Evolutionary conservation across 2,888 invertebrate genomes (phyloP), one percentile per base, ranked within the genome.

Genomic region (Lottia scabra): DNA sequence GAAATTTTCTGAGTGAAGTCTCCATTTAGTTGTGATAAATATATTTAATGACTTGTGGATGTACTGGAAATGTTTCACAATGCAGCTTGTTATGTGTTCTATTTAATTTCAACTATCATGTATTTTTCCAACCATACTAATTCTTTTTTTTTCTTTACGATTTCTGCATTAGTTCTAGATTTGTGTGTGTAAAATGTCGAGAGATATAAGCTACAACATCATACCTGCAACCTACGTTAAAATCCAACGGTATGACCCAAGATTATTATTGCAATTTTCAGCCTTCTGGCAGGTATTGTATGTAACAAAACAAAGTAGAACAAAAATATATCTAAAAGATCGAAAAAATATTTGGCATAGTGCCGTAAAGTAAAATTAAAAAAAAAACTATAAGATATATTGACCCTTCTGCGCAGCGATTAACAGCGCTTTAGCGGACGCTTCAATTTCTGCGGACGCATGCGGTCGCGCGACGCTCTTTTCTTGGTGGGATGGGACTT

Each of bases 271-370:
- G 66, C 45, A 13, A 56, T 56, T 23, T 56, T 56, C 19, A 38
- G 38, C 38, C 56, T 4, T 19, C 63, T 63, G 68, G 68, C 68
- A 69, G 68, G 68, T 69, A 69, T 69, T 69, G 68, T 69, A 69
- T 69, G 56, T 56, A 56, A 56, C 38, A 38, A 38, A 38, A 38
- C 38, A 38, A 38, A 8, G 38, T 38, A 38, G 38, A 38, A 38
- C 30, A 30, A 38, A 38, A 38, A 38, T 8, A 38, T 4, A 38
- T 38, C 38, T 38, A 38, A 38, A 38, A 38, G 38, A 38, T 38
- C n/a, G n/a, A 8, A 8, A 19, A 23, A 56, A 23, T 56, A 23
- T 56, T 56, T 56, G 56, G 56, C 19, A 13, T 23, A 56, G 19
- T 56, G 56, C 19, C 56, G 6, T 23, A 23, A 56, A 56, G 56